Evolutionary conservation across 2,797 vertebrate species (phyloP).

Genomic region (Carapus acus): DNA sequence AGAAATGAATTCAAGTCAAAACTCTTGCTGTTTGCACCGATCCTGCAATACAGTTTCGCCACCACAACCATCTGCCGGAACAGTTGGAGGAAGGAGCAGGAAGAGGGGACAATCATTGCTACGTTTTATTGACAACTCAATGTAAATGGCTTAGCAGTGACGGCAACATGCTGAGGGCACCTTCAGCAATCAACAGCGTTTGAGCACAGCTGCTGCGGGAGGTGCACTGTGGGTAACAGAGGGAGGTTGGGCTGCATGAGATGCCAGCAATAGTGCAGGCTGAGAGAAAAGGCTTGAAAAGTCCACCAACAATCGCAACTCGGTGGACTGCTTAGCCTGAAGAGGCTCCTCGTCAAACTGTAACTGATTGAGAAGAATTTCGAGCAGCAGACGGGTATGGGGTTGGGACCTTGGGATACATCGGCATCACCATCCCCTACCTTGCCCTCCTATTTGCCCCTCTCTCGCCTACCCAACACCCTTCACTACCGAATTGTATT

Average conservation of each 20-base stretch:
- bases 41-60: conserved; percentile 29
- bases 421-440: conserved; percentile 34
- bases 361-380: conserved; percentile 59
- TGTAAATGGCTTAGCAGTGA: conserved; percentile 63
- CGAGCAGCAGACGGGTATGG: conserved; percentile 35
- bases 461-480: conserved; percentile 37
- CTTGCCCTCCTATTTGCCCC: conserved; percentile 28
- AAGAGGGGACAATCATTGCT: conserved; percentile 60
- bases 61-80: conserved; percentile 49
- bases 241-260: conserved; percentile 38
- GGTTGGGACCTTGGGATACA: conserved; percentile 36
- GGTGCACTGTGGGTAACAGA: conserved; percentile 50
- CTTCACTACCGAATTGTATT: conserved; percentile 76
- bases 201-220: conserved; percentile 52
- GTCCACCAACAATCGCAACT: conserved; percentile 51
- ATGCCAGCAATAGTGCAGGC: conserved; percentile 58
- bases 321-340: conserved; percentile 57
- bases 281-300: conserved; percentile 52
- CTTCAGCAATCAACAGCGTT: conserved; percentile 67
- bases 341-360: conserved; percentile 64
- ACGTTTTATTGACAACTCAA: conserved; percentile 67
- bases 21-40: conserved; percentile 32
- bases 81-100: conserved; percentile 30
- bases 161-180: conserved; percentile 69
- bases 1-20: conserved; percentile 13